Percentiles rank a stretch among this genome's conserved stretches.
Conservation (phyloP, 2,888 invertebrate species). For the Xiphydria camelus region DNA sequence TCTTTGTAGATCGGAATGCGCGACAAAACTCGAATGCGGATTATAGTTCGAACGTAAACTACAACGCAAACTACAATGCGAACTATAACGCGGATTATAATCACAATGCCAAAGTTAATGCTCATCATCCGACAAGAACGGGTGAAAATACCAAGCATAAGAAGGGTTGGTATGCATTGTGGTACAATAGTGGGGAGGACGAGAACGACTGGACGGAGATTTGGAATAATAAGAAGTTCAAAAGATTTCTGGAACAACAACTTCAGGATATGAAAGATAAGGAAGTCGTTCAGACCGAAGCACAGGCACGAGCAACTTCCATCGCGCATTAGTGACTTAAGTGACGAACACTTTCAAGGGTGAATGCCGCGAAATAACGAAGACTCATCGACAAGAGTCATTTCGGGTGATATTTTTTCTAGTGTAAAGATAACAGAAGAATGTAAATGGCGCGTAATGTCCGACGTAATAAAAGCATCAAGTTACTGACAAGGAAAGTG, state of each 20-base stretch:
- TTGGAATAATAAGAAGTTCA: slow-evolving; percentile 21
- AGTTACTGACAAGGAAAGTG: too few relatives aligned
- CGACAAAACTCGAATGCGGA: slow-evolving; percentile 1
- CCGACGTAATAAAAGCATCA: too few relatives aligned
- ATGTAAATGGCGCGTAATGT: too few relatives aligned
- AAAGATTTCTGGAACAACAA: slow-evolving; percentile 10
- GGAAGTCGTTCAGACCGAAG: not conserved
- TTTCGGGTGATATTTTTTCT: too few relatives aligned
- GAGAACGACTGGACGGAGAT: slow-evolving; percentile 15
- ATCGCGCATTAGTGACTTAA: too few relatives aligned
- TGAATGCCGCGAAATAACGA: too few relatives aligned
- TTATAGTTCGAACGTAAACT: slow-evolving; percentile 3
- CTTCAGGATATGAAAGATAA: not conserved
- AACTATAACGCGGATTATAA: slow-evolving; percentile 4
- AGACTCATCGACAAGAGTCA: too few relatives aligned
- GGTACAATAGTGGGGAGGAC: slow-evolving; percentile 12
- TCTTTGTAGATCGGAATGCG: too few relatives aligned
- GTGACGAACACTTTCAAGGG: too few relatives aligned
- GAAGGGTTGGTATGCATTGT: slow-evolving; percentile 18
- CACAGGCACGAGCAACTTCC: not conserved
- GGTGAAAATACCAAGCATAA: not conserved
- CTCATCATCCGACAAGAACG: slow-evolving; percentile 1
- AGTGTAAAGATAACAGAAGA: too few relatives aligned
- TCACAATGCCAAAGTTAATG: slow-evolving; percentile 9
- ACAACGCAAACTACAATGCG: slow-evolving; percentile 6